These are phyloP conservation scores for Drosophila saltans DNA, from an alignment of 1,140 invertebrate species.

Conservation along the genomic window DNA sequence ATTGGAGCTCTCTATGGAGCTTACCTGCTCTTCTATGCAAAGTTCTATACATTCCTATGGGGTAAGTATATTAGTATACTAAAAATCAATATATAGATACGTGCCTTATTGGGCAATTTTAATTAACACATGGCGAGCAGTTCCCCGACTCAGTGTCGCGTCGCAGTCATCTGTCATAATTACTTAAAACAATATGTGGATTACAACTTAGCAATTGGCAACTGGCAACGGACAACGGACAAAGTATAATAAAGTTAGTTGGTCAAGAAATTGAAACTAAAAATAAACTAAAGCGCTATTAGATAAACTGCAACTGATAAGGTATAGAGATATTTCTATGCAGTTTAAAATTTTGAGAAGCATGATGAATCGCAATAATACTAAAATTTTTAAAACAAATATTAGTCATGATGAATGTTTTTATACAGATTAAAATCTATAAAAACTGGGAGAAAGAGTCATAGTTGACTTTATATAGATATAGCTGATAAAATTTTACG, in stretches of 20 bases:
- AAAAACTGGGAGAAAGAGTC: too few relatives aligned
- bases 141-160: slow-evolving; percentile 15
- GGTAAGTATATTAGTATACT: slow-evolving; percentile 85
- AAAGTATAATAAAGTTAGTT: not conserved
- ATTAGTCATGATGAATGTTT: too few relatives aligned
- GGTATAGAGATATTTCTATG: not conserved
- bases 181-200: slow-evolving; percentile 51
- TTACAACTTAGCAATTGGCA: slow-evolving; percentile 34
- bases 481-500: too few relatives aligned
- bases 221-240: not conserved
- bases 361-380: too few relatives aligned
- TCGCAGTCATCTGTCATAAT: slow-evolving; percentile 34
- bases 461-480: too few relatives aligned
- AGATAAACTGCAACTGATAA: not conserved
- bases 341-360: too few relatives aligned
- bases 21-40: slow-evolving; percentile 87
- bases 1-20: slow-evolving; percentile 88
- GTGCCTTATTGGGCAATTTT: slow-evolving; percentile 9
- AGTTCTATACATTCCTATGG: slow-evolving; percentile 87
- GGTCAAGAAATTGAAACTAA: not conserved
- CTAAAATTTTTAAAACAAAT: too few relatives aligned
- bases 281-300: not conserved
- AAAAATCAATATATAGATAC: not conserved
- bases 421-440: too few relatives aligned
- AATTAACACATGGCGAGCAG: slow-evolving; percentile 40